Conservation (phyloP, 2,113 vertebrate species). For the Nycticorax nycticorax region DNA sequence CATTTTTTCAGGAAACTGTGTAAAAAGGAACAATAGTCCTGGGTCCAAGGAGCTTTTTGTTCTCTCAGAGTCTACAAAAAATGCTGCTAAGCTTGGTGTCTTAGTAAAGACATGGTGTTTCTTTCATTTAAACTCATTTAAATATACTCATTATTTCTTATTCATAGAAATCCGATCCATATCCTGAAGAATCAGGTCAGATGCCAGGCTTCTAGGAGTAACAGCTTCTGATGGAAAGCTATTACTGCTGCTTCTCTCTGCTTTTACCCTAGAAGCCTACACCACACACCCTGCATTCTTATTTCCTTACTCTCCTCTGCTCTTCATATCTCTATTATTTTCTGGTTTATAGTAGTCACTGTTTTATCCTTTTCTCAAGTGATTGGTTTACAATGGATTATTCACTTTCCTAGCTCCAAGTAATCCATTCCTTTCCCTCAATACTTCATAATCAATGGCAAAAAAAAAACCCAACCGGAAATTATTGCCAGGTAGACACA, state of each 20-base stretch:
- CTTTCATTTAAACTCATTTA: constrained; percentile 53
- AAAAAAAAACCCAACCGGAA: background rate
- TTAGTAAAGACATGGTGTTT: constrained; percentile 5
- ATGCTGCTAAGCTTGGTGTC: background rate
- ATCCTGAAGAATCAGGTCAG: constrained; percentile 46
- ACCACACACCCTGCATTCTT: background rate
- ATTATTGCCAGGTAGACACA: background rate
- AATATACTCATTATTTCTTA: constrained; percentile 54
- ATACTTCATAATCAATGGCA: background rate
- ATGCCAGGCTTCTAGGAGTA: constrained; percentile 14
- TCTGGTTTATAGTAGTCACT: background rate
- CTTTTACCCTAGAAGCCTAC: background rate
- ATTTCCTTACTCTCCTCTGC: background rate
- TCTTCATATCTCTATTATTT: background rate
- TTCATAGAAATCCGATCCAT: constrained; percentile 27
- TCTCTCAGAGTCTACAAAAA: constrained; percentile 10
- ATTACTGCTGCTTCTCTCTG: background rate
- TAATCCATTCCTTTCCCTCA: background rate
- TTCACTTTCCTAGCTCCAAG: background rate
- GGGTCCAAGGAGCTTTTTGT: constrained; percentile 43
- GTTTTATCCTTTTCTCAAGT: background rate
- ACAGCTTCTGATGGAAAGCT: constrained; percentile 28
- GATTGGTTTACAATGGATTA: background rate
- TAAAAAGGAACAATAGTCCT: constrained; percentile 22
- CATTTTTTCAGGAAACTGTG: constrained; percentile 20